Base-by-base conservation (phyloP, 1,140 invertebrate species). In the Atta texana region DNA sequence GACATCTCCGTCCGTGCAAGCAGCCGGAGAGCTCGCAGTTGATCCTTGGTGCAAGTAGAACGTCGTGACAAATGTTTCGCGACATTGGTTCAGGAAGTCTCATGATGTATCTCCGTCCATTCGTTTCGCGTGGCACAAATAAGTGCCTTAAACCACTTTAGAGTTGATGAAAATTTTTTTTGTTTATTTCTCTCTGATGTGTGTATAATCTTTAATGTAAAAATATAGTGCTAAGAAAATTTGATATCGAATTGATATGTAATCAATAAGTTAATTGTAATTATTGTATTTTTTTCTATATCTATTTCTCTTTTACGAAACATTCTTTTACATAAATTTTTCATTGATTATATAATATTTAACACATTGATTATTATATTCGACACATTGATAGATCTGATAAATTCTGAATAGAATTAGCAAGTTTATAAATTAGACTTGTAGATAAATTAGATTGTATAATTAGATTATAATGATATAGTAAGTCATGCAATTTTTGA, bases 11-110 rank as follows among this genome's bases (percentile, higher is more conserved):
- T 57, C 31, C 66, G 68, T 44, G 69, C 68, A 66, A 81, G 75
- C 55, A 80, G 85, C 85, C 76, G 64, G 85, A 69, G 63, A 69
- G n/a, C 63, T 77, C 82, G 57, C 49, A 68, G 49, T 85, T 85
- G 87, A 86, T 86, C 84, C 51, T 75, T 59, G 53, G 72, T 74
- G 34, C 86, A 59, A 71, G 78, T 72, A 28, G 68, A 49, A 64
- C 61, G 10, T 24, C 34, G 75, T 91, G 91, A 91, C 90, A 90
- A 91, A 91, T 91, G 90, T 91, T 80, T 72, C 88, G 72, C 69
- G 90, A 92, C 88, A 68, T 82, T 57, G 69, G 53, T 59, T 64
- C 34, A 44, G 55, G 71, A 78, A 69, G 57, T 87, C 76, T 16
- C 76, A 69, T 59, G 78, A 87, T 84, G 57, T 53, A 90, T 89